phyloP scores from a whole-genome alignment of 2,797 vertebrate species.

The Phoeniculus purpureus region DNA sequence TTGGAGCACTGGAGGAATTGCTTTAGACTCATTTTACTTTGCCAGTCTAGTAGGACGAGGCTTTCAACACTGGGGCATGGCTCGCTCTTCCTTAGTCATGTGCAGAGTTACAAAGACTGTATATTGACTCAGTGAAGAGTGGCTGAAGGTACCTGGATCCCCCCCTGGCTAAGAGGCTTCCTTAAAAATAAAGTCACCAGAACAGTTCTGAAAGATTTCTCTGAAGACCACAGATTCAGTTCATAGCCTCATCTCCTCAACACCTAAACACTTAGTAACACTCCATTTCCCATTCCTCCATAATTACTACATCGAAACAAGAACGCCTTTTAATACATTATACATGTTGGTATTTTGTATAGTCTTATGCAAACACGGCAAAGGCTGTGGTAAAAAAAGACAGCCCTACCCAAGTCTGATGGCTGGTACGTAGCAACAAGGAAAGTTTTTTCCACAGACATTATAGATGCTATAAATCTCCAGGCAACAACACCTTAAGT shows the following conservation, averaged over 20 bases:
- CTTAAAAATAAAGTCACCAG: not conserved
- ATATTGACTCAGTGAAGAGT: not conserved
- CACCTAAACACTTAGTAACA: not conserved
- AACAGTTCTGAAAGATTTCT: not conserved
- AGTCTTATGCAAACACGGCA: not conserved
- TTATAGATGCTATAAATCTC: not conserved
- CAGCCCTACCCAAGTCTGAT: not conserved
- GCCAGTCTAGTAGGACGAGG: not conserved
- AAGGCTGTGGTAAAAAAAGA: not conserved
- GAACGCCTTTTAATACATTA: not conserved
- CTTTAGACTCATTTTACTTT: not conserved
- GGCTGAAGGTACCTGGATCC: not conserved
- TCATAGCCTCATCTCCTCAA: not conserved
- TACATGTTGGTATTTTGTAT: not conserved
- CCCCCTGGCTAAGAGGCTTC: not conserved
- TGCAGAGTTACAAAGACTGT: not conserved
- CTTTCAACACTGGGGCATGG: not conserved
- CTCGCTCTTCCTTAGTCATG: not conserved
- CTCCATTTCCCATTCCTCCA: not conserved
- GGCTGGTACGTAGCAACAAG: not conserved
- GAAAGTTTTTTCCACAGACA: not conserved
- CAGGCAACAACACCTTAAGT: not conserved
- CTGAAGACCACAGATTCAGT: not conserved
- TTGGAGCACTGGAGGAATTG: not conserved
- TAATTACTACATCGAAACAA: conserved; percentile 11